phyloP scores from a whole-genome alignment of 2,888 invertebrate species.

The Nebria salina region DNA sequence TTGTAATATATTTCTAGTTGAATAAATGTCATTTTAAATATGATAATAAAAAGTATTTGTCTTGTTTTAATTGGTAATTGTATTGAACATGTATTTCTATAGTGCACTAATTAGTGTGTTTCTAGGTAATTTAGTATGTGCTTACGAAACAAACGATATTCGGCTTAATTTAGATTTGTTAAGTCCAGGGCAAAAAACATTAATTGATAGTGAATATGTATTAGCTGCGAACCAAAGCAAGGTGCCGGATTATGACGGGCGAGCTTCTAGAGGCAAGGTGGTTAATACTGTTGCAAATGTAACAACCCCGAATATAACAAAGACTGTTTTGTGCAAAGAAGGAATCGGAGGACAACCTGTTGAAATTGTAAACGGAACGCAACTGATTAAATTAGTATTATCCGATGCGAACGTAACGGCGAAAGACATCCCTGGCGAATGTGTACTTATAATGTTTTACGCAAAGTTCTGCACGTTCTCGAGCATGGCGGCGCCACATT shows the following conservation, averaged over 20 bases:
- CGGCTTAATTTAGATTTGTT: neutral
- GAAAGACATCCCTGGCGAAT: slow-evolving; percentile 71
- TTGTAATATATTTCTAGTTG: neutral
- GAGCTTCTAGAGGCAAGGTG: slow-evolving; percentile 37
- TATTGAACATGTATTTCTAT: neutral
- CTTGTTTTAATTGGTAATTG: neutral
- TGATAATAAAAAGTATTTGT: neutral
- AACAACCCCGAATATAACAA: slow-evolving; percentile 52
- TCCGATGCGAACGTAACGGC: slow-evolving; percentile 73
- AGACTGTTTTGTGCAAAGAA: slow-evolving; percentile 57
- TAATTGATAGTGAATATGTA: slow-evolving; percentile 23
- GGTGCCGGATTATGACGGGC: slow-evolving; percentile 48
- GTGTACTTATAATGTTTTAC: slow-evolving; percentile 87
- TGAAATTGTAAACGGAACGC: slow-evolving; percentile 77
- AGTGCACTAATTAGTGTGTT: neutral
- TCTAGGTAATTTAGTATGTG: neutral
- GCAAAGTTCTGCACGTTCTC: slow-evolving; percentile 92
- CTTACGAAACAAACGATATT: neutral
- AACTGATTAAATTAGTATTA: slow-evolving; percentile 73
- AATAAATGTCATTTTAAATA: slow-evolving; percentile 14
- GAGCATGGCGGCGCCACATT: slow-evolving; percentile 87
- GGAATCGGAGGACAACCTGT: slow-evolving; percentile 60
- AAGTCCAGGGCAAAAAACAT: neutral
- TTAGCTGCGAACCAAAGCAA: slow-evolving; percentile 13
- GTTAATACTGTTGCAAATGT: slow-evolving; percentile 45